Percentiles rank a stretch among this genome's conserved stretches.
Evolutionary conservation across 2,888 invertebrate genomes (phyloP).

Genomic region (Drosophila meridiana): DNA sequence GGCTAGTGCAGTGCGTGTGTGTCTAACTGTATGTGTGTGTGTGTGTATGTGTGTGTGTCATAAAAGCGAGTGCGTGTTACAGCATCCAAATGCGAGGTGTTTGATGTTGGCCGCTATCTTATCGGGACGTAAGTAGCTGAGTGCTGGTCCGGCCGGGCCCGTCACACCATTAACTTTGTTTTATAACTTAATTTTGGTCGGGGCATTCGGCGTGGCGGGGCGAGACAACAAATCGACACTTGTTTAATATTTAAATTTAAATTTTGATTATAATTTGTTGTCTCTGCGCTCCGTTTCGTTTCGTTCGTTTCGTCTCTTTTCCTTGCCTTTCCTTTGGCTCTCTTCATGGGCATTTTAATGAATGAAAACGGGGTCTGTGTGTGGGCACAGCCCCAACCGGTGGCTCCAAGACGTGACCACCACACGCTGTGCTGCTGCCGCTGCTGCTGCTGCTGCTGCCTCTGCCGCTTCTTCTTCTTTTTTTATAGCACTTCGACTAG

Average conservation of each 20-base stretch:
- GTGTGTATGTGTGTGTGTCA: slow-evolving; percentile 17
- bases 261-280: slow-evolving; percentile 55
- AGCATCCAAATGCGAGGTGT: slow-evolving; percentile 40
- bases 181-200: slow-evolving; percentile 72
- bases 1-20: slow-evolving; percentile 10
- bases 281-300: not conserved
- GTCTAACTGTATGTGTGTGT: not conserved
- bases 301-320: not conserved
- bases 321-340: slow-evolving; percentile 1
- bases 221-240: slow-evolving; percentile 66
- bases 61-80: slow-evolving; percentile 51
- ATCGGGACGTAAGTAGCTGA: slow-evolving; percentile 61
- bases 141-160: slow-evolving; percentile 32
- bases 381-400: slow-evolving; percentile 49
- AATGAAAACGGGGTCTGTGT: slow-evolving; percentile 69
- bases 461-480: not conserved
- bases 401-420: slow-evolving; percentile 49
- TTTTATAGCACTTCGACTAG: slow-evolving; percentile 31
- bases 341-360: slow-evolving; percentile 46
- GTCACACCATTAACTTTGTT: slow-evolving; percentile 70
- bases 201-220: slow-evolving; percentile 7
- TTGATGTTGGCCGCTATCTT: slow-evolving; percentile 69
- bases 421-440: slow-evolving; percentile 57
- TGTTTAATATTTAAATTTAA: slow-evolving; percentile 72
- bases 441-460: not conserved